phyloP scores from a whole-genome alignment of 2,888 invertebrate genomes.

The Polia nebulosa region DNA sequence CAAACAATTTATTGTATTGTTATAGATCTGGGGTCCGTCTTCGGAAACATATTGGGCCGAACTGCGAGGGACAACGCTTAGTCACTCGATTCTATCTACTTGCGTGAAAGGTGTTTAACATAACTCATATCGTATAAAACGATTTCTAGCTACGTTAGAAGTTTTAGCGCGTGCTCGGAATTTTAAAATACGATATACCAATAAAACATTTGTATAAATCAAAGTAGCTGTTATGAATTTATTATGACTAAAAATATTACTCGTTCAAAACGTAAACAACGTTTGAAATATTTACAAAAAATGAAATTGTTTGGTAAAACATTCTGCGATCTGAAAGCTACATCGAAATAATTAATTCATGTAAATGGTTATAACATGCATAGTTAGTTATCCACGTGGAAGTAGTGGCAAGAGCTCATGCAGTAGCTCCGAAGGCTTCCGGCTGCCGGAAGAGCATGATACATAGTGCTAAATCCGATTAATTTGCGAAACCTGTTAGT shows the following conservation, averaged over 20 bases:
- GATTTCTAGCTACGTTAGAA: conserved; percentile 41
- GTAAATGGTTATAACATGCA: conserved; percentile 29
- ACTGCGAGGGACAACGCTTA: conserved; percentile 71
- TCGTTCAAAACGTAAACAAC: conserved; percentile 15
- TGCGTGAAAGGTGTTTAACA: conserved; percentile 49
- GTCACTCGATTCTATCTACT: conserved; percentile 62
- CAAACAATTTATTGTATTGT: conserved; percentile 87
- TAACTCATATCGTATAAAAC: conserved; percentile 56
- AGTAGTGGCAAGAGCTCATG: conserved; percentile 61
- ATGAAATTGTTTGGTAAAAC: conserved; percentile 9
- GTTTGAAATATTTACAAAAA: conserved; percentile 35
- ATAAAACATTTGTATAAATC: conserved; percentile 35
- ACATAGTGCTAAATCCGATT: conserved; percentile 83
- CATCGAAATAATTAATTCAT: conserved; percentile 13
- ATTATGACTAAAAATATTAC: conserved; percentile 28
- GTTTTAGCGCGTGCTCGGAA: conserved; percentile 34
- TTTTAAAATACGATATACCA: conserved; percentile 38
- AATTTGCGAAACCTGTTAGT: conserved; percentile 83
- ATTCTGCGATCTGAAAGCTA: neutral
- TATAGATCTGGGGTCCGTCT: conserved; percentile 81
- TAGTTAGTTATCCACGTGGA: conserved; percentile 61
- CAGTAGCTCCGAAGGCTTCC: conserved; percentile 70
- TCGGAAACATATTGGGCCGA: conserved; percentile 77
- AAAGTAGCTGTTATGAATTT: conserved; percentile 51
- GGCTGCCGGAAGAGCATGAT: conserved; percentile 77